Base-by-base conservation (phyloP, 2,797 vertebrate genomes). In the Neosalanx taihuensis region DNA sequence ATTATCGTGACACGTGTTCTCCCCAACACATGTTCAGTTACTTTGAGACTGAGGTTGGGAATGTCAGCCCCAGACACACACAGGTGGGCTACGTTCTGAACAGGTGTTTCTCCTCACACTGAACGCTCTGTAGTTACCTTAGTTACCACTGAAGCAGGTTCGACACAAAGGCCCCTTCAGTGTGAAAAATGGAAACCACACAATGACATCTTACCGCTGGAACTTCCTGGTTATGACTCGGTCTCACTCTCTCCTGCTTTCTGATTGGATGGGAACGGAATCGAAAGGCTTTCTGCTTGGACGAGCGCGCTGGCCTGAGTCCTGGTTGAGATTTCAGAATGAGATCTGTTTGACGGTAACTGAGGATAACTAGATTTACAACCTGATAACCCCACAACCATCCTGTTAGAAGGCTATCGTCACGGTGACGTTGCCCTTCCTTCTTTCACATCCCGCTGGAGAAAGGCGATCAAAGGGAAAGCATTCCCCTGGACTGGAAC, bases 381-480 rank as follows among this genome's bases (percentile, higher is more conserved):
- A 70, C 56, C 57, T 23, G 9, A 41, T 59, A 31, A 70, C 60
- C 65, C n/a, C 9, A 35, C 46, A 41, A 37, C 51, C 41, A 26
- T 53, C n/a, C 62, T 64, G 31, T 61, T 35, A 62, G 67, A 20
- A 33, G 41, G 57, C 64, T 31, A 65, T 75, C 57, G 74, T 70
- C 57, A 65, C 59, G 5, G 51, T n/a, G 30, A 63, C 35, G 59
- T 26, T 61, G 53, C 61, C 30, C 51, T n/a, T 56, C 51, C 51
- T 56, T n/a, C 17, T 56, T 71, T 57, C 63, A 64, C 41, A 35
- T 70, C 4, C 9, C 68, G 37, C 15, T 56, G 51, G 68, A 69
- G 51, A 46, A 75, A 79, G 69, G 68, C 13, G 65, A 77, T 30
- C 61, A 62, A 56, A 49, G 64, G 62, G 75, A 64, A 59, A 64